Conservation (phyloP, 2,797 vertebrate species). For the Enteromius treurensis region DNA sequence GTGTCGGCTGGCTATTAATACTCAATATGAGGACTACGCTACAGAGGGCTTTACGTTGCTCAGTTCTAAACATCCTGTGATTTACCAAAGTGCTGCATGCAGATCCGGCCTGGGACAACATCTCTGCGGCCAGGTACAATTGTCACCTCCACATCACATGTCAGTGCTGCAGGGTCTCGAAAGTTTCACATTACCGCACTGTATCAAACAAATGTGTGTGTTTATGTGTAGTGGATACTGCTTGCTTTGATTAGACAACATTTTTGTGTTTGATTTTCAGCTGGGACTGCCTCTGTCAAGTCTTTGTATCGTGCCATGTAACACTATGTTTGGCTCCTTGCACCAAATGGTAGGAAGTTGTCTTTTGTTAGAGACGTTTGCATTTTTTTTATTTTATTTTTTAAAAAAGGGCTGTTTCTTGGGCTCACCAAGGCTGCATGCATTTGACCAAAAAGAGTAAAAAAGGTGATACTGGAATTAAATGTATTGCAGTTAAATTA, state of each 20-base stretch:
- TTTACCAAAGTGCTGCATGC: conserved; percentile 92
- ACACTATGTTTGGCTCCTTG: conserved; percentile 97
- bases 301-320: conserved; percentile 92
- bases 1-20: conserved; percentile 90
- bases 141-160: conserved; percentile 29
- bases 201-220: not conserved
- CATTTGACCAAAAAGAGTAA: not conserved
- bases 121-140: conserved; percentile 89
- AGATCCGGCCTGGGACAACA: conserved; percentile 90
- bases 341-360: conserved; percentile 91
- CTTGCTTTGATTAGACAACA: conserved; percentile 7
- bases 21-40: conserved; percentile 89
- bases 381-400: not conserved
- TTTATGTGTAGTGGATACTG: not conserved
- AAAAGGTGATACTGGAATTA: not conserved
- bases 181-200: not conserved
- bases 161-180: not conserved
- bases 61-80: conserved; percentile 83
- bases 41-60: conserved; percentile 88
- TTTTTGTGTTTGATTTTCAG: conserved; percentile 69
- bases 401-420: not conserved
- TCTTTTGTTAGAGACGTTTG: not conserved
- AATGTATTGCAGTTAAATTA: not conserved
- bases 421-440: not conserved
- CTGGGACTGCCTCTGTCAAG: conserved; percentile 92